Evolutionary conservation across 2,888 invertebrate species (phyloP).

Genomic region (Parnassius smintheus): DNA sequence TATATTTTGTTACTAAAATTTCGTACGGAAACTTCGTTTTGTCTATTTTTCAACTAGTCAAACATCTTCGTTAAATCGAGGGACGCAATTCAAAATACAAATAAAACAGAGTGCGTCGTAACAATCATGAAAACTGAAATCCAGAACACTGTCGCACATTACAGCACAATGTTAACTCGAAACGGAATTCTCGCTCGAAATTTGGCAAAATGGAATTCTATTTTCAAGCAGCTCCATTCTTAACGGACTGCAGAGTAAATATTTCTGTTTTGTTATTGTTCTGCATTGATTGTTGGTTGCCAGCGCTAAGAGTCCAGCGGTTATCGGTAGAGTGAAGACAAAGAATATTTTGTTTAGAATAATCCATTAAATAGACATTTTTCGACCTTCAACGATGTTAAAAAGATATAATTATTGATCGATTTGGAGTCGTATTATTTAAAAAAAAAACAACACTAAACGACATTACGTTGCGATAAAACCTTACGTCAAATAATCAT

Average conservation of each 20-base stretch:
- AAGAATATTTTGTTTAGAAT: slow-evolving; percentile 25
- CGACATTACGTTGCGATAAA: not conserved
- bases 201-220: slow-evolving; percentile 41
- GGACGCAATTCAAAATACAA: slow-evolving; percentile 25
- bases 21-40: slow-evolving; percentile 5
- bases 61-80: slow-evolving; percentile 25
- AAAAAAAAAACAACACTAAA: not conserved
- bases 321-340: slow-evolving; percentile 56
- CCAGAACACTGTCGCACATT: slow-evolving; percentile 25
- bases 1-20: slow-evolving; percentile 9
- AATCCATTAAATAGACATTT: slow-evolving; percentile 1
- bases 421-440: not conserved
- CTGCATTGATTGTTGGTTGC: slow-evolving; percentile 59
- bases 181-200: slow-evolving; percentile 29
- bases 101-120: slow-evolving; percentile 21
- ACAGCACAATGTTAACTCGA: slow-evolving; percentile 22
- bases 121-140: slow-evolving; percentile 27
- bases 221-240: slow-evolving; percentile 38
- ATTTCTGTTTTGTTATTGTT: slow-evolving; percentile 55
- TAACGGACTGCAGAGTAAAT: slow-evolving; percentile 38
- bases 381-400: not conserved
- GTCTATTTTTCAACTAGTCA: slow-evolving; percentile 13
- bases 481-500: not conserved
- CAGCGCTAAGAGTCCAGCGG: slow-evolving; percentile 41
- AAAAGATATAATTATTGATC: not conserved